Percentiles rank a stretch among this genome's conserved stretches.
Evolutionary conservation across 2,888 invertebrate genomes (phyloP).

Genomic region (Amphipoea lucens): DNA sequence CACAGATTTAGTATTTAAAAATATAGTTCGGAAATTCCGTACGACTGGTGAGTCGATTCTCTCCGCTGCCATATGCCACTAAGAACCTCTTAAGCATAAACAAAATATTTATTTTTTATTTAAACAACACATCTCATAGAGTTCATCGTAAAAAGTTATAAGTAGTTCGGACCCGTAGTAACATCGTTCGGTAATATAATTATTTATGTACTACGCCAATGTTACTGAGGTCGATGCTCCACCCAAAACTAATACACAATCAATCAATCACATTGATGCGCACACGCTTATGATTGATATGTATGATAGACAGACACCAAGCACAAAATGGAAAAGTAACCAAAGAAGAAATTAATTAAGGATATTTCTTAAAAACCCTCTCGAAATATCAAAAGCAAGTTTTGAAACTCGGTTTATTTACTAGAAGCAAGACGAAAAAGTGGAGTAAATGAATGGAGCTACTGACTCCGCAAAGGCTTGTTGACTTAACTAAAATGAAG

Average conservation of each 20-base stretch:
- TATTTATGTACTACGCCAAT: conserved; percentile 51
- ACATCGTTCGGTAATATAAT: conserved; percentile 38
- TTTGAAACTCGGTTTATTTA: conserved; percentile 41
- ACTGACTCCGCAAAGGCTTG: conserved; percentile 41
- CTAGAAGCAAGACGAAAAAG: conserved; percentile 24
- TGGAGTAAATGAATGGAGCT: conserved; percentile 48
- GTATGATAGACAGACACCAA: conserved; percentile 65
- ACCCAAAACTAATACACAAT: conserved; percentile 53
- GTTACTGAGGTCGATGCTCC: conserved; percentile 60
- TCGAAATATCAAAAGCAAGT: conserved; percentile 19
- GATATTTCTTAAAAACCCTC: conserved; percentile 22
- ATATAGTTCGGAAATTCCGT: conserved; percentile 3
- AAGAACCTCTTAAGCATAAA: conserved; percentile 45
- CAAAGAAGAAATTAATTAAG: conserved; percentile 22
- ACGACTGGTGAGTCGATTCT: conserved; percentile 15
- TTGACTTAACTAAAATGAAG: conserved; percentile 62
- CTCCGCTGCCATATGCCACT: conserved; percentile 42
- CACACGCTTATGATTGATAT: conserved; percentile 49
- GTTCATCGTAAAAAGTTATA: conserved; percentile 57
- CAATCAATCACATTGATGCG: conserved; percentile 60
- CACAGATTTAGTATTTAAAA: conserved; percentile 5
- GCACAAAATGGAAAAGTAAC: conserved; percentile 40
- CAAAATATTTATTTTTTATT: conserved; percentile 53
- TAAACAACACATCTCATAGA: conserved; percentile 44
- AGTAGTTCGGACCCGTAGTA: conserved; percentile 48